Percentiles rank a stretch among this genome's conserved stretches.
Evolutionary conservation across 2,113 vertebrate genomes (phyloP).

Genomic region (Phrynosoma platyrhinos): DNA sequence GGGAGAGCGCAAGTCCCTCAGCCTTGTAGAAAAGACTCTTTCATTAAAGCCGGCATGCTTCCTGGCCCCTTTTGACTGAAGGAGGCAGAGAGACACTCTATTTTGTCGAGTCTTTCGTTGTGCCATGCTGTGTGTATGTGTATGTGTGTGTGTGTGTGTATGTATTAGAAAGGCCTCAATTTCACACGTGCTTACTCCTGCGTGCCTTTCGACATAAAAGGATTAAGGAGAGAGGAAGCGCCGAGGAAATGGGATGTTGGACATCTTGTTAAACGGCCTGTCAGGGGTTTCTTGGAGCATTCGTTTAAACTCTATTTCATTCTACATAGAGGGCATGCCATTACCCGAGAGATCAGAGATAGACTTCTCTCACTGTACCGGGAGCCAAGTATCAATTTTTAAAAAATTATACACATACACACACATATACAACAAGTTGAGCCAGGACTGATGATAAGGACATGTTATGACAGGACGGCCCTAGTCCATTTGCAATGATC

Average conservation of each 20-base stretch:
- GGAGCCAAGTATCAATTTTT: conserved; percentile 63
- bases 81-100: conserved; percentile 74
- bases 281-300: conserved; percentile 86
- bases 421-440: conserved; percentile 25
- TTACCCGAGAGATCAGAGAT: conserved; percentile 79
- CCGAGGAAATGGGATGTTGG: conserved; percentile 93
- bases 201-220: conserved; percentile 94
- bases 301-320: conserved; percentile 88
- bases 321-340: conserved; percentile 79
- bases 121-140: conserved; percentile 27
- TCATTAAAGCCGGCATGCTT: conserved; percentile 72
- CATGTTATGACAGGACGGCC: not conserved
- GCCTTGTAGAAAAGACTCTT: conserved; percentile 69
- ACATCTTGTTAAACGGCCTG: conserved; percentile 93
- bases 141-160: not conserved
- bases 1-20: conserved; percentile 54
- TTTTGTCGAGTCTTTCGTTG: conserved; percentile 76
- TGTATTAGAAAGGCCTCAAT: conserved; percentile 95
- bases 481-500: conserved; percentile 2
- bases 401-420: conserved; percentile 10
- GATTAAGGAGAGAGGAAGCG: conserved; percentile 94
- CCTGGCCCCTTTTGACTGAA: conserved; percentile 76
- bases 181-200: conserved; percentile 99
- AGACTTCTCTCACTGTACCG: conserved; percentile 48
- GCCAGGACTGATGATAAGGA: conserved; percentile 50